Evolutionary conservation across 2,888 invertebrate species (phyloP).

Genomic region (Chaitophorus viminalis): DNA sequence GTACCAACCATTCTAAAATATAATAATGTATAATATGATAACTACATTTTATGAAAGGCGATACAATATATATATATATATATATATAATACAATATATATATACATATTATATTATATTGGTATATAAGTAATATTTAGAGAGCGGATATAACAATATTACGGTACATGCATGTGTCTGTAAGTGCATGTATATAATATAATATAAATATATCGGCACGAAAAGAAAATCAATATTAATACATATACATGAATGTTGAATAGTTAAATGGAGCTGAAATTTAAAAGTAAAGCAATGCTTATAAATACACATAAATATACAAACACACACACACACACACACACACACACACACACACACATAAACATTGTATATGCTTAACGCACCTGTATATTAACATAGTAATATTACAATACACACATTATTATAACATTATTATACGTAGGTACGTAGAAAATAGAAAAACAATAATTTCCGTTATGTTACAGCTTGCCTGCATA

Average conservation of each 20-base stretch:
- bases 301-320: not conserved
- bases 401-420: constrained; percentile 12
- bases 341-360: not conserved
- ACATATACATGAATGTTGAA: too few species aligned
- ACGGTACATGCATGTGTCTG: not conserved
- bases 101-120: too few species aligned
- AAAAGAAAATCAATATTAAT: constrained; percentile 9
- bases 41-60: not conserved
- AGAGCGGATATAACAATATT: not conserved
- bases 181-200: not conserved
- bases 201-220: not conserved
- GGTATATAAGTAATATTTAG: not conserved
- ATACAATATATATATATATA: too few species aligned
- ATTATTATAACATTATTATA: constrained; percentile 10
- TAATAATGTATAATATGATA: not conserved
- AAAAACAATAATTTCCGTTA: constrained; percentile 34
- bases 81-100: too few species aligned
- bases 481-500: not conserved
- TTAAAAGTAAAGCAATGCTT: not conserved
- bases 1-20: not conserved
- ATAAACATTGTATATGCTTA: too few species aligned
- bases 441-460: constrained; percentile 15
- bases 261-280: not conserved
- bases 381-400: not conserved
- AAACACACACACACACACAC: not conserved